Conservation (phyloP, 2,113 vertebrate genomes). For the Osmerus mordax region DNA sequence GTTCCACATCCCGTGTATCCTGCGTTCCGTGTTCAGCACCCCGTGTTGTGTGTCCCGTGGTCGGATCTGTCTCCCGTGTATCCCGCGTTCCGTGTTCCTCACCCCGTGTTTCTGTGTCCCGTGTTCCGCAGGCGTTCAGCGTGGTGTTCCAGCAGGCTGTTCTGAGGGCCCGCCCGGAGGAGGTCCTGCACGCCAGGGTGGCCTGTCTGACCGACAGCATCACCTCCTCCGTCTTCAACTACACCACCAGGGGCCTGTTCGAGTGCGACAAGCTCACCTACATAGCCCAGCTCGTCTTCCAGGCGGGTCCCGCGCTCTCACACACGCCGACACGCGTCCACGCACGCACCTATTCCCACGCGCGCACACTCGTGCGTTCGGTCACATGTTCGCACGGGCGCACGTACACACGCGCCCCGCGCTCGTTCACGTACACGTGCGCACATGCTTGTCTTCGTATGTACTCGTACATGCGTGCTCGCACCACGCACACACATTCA, state of each 20-base stretch:
- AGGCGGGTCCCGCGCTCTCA: constrained; percentile 58
- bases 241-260: constrained; percentile 88
- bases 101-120: constrained; percentile 8
- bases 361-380: too few relatives aligned
- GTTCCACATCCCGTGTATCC: too few relatives aligned
- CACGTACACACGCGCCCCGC: too few relatives aligned
- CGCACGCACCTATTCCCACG: too few relatives aligned
- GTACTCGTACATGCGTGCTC: too few relatives aligned
- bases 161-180: constrained; percentile 71
- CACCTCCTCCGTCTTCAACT: constrained; percentile 88
- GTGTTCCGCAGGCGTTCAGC: constrained; percentile 80
- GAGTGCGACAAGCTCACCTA: constrained; percentile 92
- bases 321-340: too few relatives aligned
- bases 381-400: too few relatives aligned
- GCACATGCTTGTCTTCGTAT: too few relatives aligned
- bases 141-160: constrained; percentile 89
- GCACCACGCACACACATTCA: too few relatives aligned
- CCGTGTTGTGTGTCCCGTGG: constrained; percentile 12
- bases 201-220: constrained; percentile 87
- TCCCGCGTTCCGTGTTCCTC: too few relatives aligned
- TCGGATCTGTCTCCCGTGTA: too few relatives aligned
- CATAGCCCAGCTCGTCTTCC: constrained; percentile 88
- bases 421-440: too few relatives aligned
- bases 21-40: not conserved
- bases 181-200: constrained; percentile 76